Evolutionary conservation across 2,888 invertebrate genomes (phyloP), one percentile per base, ranked within the genome.

Genomic region (Spilarctia lutea): DNA sequence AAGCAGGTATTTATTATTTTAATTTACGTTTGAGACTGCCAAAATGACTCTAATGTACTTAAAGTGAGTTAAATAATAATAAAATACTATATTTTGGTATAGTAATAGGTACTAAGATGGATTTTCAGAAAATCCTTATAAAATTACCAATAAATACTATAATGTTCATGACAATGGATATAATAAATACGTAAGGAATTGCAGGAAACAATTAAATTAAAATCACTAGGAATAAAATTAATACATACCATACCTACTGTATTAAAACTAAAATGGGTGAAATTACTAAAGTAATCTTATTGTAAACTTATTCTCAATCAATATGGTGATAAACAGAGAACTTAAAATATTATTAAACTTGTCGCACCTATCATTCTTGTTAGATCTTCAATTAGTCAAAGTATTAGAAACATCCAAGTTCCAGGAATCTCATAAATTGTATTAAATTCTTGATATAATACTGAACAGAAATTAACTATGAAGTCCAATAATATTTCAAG

Each of bases 391-490:
- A 93, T 92, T 93, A 92, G 92, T 91, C 89, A 90, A 81, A 85
- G 89, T 91, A 92, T 93, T 89, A 89, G 88, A 89, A 92, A 90
- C 90, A 91, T 82, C 86, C 75, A 91, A 92, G 88, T 93, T 91
- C 82, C 85, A 85, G 84, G 83, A 87, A 90, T 89, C 87, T 90
- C 88, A 91, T 92, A 92, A 93, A 90, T 91, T 92, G 86, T 87
- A 85, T 80, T 74, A 83, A 88, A 85, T 86, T 86, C 83, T 83
- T 83, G 81, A 77, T 76, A 75, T 81, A 79, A 76, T 71, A 78
- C 39, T 78, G 73, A 76, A 74, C 73, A 75, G 77, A 83, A 87
- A 88, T 89, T 87, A 86, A 86, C 84, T 90, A 88, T 84, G 85
- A 86, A 86, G 77, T 80, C 73, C 74, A 83, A 83, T 85, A 83